Conservation (phyloP, 2,113 vertebrate species). For the Hypomesus transpacificus region DNA sequence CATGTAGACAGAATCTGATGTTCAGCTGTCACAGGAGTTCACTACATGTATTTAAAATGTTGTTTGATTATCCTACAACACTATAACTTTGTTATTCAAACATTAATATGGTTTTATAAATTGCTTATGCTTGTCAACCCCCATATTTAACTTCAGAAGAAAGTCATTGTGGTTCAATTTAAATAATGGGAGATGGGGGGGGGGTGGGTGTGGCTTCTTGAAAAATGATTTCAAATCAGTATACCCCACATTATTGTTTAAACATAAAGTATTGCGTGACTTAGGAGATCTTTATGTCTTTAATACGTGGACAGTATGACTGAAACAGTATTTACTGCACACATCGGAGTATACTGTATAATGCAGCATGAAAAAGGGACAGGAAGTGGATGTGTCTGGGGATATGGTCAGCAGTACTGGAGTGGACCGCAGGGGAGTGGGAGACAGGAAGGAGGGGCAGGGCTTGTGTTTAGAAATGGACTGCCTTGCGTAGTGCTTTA, state of each 20-base stretch:
- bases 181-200: too few relatives aligned
- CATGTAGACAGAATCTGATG: constrained; percentile 17
- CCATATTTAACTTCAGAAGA: too few relatives aligned
- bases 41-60: constrained; percentile 14
- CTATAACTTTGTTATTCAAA: background rate
- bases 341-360: background rate
- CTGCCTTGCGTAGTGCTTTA: background rate
- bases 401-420: background rate
- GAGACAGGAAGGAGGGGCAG: constrained; percentile 2
- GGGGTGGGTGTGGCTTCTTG: too few relatives aligned
- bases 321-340: background rate
- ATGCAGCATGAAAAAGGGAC: background rate
- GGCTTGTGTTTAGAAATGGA: background rate
- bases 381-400: constrained; percentile 8
- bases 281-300: background rate
- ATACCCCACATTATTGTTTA: too few relatives aligned
- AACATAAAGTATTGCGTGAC: background rate
- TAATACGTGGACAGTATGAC: background rate
- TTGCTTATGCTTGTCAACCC: too few relatives aligned
- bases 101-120: background rate
- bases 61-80: too few relatives aligned
- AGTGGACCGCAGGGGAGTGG: background rate
- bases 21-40: constrained; percentile 4
- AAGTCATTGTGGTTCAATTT: too few relatives aligned
- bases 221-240: too few relatives aligned